Percentiles rank a stretch among this genome's conserved stretches.
phyloP scores from a whole-genome alignment of 2,888 invertebrate genomes.

The Octodonta nipae region DNA sequence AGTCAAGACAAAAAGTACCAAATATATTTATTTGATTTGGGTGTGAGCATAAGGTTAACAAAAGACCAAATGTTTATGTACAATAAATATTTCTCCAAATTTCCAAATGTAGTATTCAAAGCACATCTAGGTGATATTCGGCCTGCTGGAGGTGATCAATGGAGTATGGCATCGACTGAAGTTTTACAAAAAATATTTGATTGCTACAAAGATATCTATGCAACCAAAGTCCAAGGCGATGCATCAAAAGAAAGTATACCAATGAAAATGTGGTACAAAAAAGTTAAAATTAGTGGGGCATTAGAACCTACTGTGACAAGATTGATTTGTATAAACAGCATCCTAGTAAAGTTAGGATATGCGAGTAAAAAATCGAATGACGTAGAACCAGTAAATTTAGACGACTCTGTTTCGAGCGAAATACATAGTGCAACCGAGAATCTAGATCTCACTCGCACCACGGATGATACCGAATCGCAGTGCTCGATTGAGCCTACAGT shows the following conservation, averaged over 20 bases:
- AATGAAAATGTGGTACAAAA: slow-evolving; percentile 36
- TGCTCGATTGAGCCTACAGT: no score
- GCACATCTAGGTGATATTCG: slow-evolving; percentile 57
- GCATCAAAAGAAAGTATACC: slow-evolving; percentile 13
- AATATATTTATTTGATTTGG: slow-evolving; percentile 57
- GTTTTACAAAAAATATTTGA: slow-evolving; percentile 39
- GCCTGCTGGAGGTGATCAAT: slow-evolving; percentile 51
- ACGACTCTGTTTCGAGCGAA: no score
- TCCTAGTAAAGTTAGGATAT: slow-evolving; percentile 50
- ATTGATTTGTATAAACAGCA: slow-evolving; percentile 52
- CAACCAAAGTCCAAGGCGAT: slow-evolving; percentile 33
- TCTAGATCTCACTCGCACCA: no score
- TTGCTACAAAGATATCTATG: slow-evolving; percentile 39
- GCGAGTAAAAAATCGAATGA: no score
- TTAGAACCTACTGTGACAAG: slow-evolving; percentile 50
- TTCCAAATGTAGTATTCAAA: slow-evolving; percentile 46
- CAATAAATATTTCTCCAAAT: slow-evolving; percentile 34
- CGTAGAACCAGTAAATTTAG: no score
- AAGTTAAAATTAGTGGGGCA: slow-evolving; percentile 47
- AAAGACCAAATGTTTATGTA: slow-evolving; percentile 11
- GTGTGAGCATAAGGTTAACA: slow-evolving; percentile 36
- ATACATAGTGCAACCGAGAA: no score
- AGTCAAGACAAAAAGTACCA: slow-evolving; percentile 32
- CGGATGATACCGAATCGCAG: no score
- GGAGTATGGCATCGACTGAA: slow-evolving; percentile 49